These are phyloP conservation scores for Drosophila elegans DNA, from an alignment of 1,140 invertebrate genomes.

Conservation along the genomic window DNA sequence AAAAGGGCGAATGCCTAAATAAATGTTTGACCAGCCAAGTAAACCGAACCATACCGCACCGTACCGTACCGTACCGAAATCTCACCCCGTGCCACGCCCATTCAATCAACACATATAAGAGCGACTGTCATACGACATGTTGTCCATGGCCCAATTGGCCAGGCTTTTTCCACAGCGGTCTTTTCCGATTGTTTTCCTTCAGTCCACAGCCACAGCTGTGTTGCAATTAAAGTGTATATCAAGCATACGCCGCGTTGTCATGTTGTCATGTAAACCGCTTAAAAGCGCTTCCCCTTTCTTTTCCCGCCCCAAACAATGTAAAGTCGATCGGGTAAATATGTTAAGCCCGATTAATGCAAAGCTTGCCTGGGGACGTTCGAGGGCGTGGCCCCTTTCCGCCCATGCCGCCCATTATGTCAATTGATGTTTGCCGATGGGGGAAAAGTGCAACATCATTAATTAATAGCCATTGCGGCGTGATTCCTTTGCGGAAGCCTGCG, in stretches of 20 bases:
- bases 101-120: constrained; percentile 49
- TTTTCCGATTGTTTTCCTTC: constrained; percentile 25
- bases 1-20: constrained; percentile 58
- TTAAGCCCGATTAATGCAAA: constrained; percentile 57
- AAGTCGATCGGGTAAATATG: constrained; percentile 50
- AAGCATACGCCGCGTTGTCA: constrained; percentile 60
- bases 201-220: constrained; percentile 21
- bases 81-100: constrained; percentile 37
- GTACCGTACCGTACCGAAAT: constrained; percentile 2
- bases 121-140: constrained; percentile 17
- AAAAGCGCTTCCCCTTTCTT: constrained; percentile 10
- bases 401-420: constrained; percentile 5
- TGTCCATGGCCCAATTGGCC: constrained; percentile 44
- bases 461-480: constrained; percentile 16
- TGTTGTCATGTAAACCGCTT: constrained; percentile 69
- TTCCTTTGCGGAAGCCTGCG: constrained; percentile 13
- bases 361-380: neutral
- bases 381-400: neutral
- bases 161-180: constrained; percentile 20
- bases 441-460: constrained; percentile 42
- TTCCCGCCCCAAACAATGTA: constrained; percentile 31
- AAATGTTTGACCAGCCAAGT: constrained; percentile 56
- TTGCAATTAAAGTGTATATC: constrained; percentile 71
- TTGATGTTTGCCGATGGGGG: constrained; percentile 27
- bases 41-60: constrained; percentile 9